phyloP scores from a whole-genome alignment of 2,797 vertebrate species.

The Chelon auratus region DNA sequence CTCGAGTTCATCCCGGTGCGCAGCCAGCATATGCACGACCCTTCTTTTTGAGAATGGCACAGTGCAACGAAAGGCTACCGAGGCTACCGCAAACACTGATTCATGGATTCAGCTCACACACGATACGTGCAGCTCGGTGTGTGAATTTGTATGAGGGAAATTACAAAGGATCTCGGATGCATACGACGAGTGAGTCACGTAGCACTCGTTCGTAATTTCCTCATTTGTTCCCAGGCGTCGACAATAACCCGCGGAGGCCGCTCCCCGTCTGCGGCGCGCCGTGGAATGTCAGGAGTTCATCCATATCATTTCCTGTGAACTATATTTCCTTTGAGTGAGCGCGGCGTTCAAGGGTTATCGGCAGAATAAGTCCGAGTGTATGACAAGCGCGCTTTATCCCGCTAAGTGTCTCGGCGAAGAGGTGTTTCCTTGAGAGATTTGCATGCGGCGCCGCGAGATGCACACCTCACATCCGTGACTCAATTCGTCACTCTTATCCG shows the following conservation, averaged over 20 bases:
- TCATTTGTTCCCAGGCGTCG: constrained; percentile 53
- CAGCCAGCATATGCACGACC: constrained; percentile 9
- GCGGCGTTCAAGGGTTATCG: constrained; percentile 43
- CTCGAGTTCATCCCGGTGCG: constrained; percentile 33
- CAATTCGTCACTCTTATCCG: constrained; percentile 39
- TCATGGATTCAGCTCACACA: constrained; percentile 48
- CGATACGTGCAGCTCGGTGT: constrained; percentile 7
- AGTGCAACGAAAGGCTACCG: neutral
- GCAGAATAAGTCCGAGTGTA: neutral
- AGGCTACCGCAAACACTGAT: constrained; percentile 34
- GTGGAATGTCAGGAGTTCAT: constrained; percentile 46
- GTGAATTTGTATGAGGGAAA: constrained; percentile 43
- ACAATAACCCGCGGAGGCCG: constrained; percentile 28
- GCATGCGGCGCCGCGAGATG: neutral
- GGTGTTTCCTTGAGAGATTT: constrained; percentile 19
- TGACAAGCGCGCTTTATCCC: neutral
- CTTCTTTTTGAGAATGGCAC: constrained; percentile 11
- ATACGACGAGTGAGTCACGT: constrained; percentile 59
- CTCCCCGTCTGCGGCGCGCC: constrained; percentile 1
- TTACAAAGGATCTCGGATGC: constrained; percentile 29
- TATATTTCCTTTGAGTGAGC: constrained; percentile 3
- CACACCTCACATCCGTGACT: neutral
- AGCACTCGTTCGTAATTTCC: constrained; percentile 45
- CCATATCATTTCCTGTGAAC: constrained; percentile 20
- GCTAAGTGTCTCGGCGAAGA: neutral